Evolutionary conservation across 2,113 vertebrate genomes (phyloP).

Genomic region (Cairina moschata): DNA sequence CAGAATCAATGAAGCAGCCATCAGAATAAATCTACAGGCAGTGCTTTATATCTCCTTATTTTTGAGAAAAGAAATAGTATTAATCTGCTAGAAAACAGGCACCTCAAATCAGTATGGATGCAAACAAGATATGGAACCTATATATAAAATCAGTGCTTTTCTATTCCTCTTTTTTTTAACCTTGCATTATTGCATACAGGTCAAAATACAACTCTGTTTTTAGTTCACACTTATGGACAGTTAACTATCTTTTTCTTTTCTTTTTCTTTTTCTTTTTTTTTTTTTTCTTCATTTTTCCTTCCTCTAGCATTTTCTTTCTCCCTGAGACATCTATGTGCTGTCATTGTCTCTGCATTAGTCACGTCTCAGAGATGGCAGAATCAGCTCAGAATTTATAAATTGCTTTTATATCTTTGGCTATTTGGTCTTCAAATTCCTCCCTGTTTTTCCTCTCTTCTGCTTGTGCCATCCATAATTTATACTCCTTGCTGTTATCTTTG

Average conservation of each 20-base stretch:
- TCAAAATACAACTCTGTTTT: not conserved
- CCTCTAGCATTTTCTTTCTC: not conserved
- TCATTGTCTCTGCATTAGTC: slow-evolving; percentile 11
- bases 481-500: slow-evolving; percentile 11
- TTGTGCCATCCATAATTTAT: not conserved
- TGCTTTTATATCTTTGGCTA: not conserved
- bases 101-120: not conserved
- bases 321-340: not conserved
- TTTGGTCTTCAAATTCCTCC: slow-evolving; percentile 30
- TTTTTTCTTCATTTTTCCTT: not conserved
- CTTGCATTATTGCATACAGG: not conserved
- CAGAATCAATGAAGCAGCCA: slow-evolving; percentile 9
- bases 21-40: slow-evolving; percentile 7
- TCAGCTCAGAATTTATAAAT: slow-evolving; percentile 34
- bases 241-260: not conserved
- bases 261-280: not conserved
- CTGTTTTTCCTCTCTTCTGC: not conserved
- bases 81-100: not conserved
- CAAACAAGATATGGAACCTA: not conserved
- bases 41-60: not conserved
- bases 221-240: not conserved
- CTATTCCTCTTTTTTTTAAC: not conserved
- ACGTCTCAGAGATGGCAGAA: not conserved
- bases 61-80: not conserved
- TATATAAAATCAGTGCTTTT: not conserved